A percentile compares a stretch with the other conserved stretches of the same genome.
phyloP scores from a whole-genome alignment of 2,888 invertebrate genomes.

The Drosophila melanosoma region DNA sequence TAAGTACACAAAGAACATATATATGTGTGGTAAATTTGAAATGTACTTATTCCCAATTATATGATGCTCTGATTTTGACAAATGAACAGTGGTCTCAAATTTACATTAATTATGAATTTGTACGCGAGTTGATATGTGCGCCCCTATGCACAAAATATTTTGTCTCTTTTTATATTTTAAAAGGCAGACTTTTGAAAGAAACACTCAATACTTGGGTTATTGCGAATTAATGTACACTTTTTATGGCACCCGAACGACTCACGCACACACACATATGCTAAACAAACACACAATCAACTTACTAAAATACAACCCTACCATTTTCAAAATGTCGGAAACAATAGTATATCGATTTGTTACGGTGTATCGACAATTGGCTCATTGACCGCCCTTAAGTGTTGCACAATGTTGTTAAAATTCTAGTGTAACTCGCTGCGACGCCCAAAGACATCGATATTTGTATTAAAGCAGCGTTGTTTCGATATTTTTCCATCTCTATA shows the following conservation, averaged over 20 bases:
- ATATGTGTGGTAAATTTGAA: slow-evolving; percentile 1
- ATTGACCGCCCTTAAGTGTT: slow-evolving; percentile 11
- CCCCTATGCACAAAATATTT: neutral
- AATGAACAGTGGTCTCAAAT: slow-evolving; percentile 4
- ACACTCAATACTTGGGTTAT: slow-evolving; percentile 18
- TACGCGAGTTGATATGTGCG: neutral
- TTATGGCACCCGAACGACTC: slow-evolving; percentile 27
- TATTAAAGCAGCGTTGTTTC: slow-evolving; percentile 25
- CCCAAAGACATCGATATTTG: slow-evolving; percentile 22
- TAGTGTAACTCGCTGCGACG: slow-evolving; percentile 5
- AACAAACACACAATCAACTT: slow-evolving; percentile 40
- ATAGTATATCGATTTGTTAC: slow-evolving; percentile 11
- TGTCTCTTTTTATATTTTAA: slow-evolving; percentile 2
- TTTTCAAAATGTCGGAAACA: slow-evolving; percentile 38
- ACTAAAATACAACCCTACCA: slow-evolving; percentile 38
- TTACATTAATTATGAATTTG: neutral
- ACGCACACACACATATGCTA: slow-evolving; percentile 23
- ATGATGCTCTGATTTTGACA: slow-evolving; percentile 27
- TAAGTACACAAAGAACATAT: neutral
- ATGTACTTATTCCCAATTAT: slow-evolving; percentile 9
- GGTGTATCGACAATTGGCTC: neutral
- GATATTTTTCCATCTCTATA: slow-evolving; percentile 38
- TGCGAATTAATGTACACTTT: slow-evolving; percentile 38
- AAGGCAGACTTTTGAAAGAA: neutral
- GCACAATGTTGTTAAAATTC: neutral